Conservation (phyloP, 92 coral and sea anemone genomes). For the Epizoanthus rinbou region DNA sequence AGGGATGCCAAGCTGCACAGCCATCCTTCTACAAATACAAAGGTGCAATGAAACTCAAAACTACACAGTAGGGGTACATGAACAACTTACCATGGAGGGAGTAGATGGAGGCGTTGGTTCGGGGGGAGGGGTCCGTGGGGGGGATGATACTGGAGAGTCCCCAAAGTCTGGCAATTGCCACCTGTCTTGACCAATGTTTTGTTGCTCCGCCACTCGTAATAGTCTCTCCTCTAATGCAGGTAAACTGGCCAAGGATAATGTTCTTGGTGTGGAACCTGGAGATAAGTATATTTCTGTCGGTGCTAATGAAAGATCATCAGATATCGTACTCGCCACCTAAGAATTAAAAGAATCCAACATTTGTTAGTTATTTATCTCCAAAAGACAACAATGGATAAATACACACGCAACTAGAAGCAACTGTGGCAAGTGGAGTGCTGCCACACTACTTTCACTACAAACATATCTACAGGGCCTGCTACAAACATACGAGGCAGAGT, state of each 20-base stretch:
- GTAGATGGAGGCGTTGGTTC: constrained; percentile 92
- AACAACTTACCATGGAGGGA: constrained; percentile 81
- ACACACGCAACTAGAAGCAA: no score
- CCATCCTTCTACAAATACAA: no score
- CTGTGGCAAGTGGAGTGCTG: no score
- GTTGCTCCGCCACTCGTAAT: constrained; percentile 39
- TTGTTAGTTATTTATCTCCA: not conserved
- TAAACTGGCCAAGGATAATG: constrained; percentile 71
- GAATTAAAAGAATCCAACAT: not conserved
- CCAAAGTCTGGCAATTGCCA: constrained; percentile 96
- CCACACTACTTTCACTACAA: no score
- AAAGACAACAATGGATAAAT: not conserved
- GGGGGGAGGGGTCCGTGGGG: constrained; percentile 98
- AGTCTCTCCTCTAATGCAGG: constrained; percentile 51
- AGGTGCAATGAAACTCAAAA: no score
- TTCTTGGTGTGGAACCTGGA: constrained; percentile 82
- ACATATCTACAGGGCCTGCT: no score
- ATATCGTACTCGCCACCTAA: constrained; percentile 77
- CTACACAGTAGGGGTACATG: no score
- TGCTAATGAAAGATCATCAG: constrained; percentile 88
- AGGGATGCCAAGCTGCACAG: no score
- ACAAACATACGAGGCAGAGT: no score
- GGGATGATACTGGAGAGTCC: constrained; percentile 92
- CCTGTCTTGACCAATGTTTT: constrained; percentile 40
- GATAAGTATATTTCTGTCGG: constrained; percentile 97